phyloP scores from a whole-genome alignment of 2,113 vertebrate genomes.

The Indri indri region DNA sequence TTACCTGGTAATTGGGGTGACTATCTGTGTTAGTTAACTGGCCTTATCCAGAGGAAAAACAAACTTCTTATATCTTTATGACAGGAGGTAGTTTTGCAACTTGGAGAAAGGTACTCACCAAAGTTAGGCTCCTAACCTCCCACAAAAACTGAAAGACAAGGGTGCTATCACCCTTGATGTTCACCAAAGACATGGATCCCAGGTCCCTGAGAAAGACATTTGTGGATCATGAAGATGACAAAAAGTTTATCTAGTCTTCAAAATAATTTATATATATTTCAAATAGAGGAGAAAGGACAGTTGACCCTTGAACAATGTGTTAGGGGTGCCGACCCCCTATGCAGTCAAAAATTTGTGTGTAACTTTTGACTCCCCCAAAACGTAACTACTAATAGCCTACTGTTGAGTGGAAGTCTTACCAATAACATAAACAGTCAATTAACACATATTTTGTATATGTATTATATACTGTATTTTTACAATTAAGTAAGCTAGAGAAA shows the following conservation, averaged over 20 bases:
- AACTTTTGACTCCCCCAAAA: no score
- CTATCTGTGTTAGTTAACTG: not conserved
- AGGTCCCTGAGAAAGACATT: not conserved
- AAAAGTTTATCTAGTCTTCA: not conserved
- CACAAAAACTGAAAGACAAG: not conserved
- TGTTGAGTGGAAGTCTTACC: no score
- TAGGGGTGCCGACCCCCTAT: no score
- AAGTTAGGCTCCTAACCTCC: not conserved
- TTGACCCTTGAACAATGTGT: not conserved
- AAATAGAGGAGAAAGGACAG: not conserved
- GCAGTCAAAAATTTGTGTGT: no score
- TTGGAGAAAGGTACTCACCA: not conserved
- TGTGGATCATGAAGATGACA: not conserved
- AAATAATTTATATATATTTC: not conserved
- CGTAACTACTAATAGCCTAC: no score
- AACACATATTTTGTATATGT: no score
- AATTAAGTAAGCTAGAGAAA: not conserved
- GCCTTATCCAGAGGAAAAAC: not conserved
- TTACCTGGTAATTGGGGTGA: not conserved
- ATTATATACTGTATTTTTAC: not conserved
- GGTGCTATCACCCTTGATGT: not conserved
- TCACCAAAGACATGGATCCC: not conserved
- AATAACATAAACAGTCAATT: no score
- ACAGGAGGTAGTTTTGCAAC: not conserved
- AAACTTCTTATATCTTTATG: not conserved